Conservation (phyloP, 2,113 vertebrate genomes). For the Corythornis madagascariensis region DNA sequence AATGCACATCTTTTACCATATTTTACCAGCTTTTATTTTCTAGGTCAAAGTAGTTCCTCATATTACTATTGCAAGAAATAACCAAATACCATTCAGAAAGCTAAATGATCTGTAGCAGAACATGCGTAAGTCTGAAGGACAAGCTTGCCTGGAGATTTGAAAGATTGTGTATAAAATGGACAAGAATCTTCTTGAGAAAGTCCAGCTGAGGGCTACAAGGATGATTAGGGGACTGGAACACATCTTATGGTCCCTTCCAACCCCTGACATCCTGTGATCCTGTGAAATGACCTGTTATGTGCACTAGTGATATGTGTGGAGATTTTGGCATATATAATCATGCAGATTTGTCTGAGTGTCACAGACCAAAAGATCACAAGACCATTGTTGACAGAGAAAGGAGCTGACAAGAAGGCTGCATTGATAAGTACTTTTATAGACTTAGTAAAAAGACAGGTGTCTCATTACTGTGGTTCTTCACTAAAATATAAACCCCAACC, state of each 20-base stretch:
- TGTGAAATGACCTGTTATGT: not conserved
- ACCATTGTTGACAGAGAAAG: not conserved
- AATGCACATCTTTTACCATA: not conserved
- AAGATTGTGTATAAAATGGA: not conserved
- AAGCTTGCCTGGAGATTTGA: not conserved
- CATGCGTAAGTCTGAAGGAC: not conserved
- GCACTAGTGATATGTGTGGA: rapidly evolving
- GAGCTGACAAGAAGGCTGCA: not conserved
- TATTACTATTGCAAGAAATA: not conserved
- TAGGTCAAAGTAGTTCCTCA: not conserved
- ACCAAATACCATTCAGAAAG: not conserved
- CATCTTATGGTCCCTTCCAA: no score
- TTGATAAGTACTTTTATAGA: not conserved
- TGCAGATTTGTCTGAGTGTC: not conserved
- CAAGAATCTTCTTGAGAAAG: no score
- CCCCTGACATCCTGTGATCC: no score
- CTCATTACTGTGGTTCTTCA: not conserved
- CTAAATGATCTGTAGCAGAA: not conserved
- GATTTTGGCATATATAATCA: not conserved
- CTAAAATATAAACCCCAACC: not conserved
- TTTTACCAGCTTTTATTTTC: not conserved
- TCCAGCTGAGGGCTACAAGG: no score
- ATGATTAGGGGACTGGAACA: no score
- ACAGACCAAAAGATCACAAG: not conserved
- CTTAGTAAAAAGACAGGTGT: not conserved